Base-by-base conservation (phyloP, 2,888 invertebrate species). In the Piscicola geometra region DNA sequence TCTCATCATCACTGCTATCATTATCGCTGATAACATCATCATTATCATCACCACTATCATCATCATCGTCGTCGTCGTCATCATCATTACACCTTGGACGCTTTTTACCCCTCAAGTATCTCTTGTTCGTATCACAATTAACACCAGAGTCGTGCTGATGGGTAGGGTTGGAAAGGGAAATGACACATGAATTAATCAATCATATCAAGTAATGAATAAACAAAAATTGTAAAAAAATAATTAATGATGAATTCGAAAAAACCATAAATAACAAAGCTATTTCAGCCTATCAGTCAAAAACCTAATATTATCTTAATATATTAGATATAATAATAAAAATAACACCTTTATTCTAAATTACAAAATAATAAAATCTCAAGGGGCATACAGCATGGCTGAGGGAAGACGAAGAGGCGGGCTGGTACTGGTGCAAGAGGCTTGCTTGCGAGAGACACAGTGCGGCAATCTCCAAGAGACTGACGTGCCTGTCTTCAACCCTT, bases 381-480 rank as follows among this genome's bases (percentile, higher is more conserved):
- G n/a, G n/a, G n/a, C n/a, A n/a, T n/a, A 56, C 60, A 21, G 60
- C n/a, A 21, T 56, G 21, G 25, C n/a, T 56, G 60, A 18, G n/a
- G 25, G 60, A 56, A 47, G 50, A 47, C 3, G 60, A 56, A 56
- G 60, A 5, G 60, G n/a, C 15, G 21, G 60, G n/a, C 3, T 56
- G 60, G 60, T 56, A n/a, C 12, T 5, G 60, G 5, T 56, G 60
- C 12, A 56, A 21, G 5, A 56, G 25, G 60, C 3, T 25, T 18
- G 60, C 21, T 25, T 56, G 60, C 3, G 60, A 56, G 25, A 56
- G 9, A n/a, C 60, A 56, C n/a, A 56, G n/a, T 18, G 71, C 70
- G 3, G 78, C 78, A 0, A 79, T 70, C 1, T 79, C 79, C 12
- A 77, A 77, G 30, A 79, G 74, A 2, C 74, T 72, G 72, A 79